Base-by-base conservation (phyloP, 2,888 invertebrate species). In the Oxyscelio sp. region DNA sequence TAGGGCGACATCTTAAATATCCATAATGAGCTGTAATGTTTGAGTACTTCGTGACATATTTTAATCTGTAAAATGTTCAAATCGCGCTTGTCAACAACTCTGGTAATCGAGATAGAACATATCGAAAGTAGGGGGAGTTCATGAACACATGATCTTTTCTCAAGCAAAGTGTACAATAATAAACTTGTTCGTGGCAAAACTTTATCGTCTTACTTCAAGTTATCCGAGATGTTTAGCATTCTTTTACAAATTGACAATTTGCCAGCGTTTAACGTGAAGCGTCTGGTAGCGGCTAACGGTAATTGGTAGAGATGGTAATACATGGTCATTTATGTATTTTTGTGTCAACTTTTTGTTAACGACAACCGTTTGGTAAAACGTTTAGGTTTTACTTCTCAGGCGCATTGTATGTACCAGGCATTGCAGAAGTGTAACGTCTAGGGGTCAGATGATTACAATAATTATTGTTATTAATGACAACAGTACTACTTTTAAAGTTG, bases 171-270 rank as follows among this genome's bases (percentile, higher is more conserved):
- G n/a, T n/a, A n/a, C n/a, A n/a, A 40, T 68, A 54, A 68, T 68
- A 56, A 52, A 56, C 70, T 58, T 71, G 58, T 71, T 61, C 48
- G n/a, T 59, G 27, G 21, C 52, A 15, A 61, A 73, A 61, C 19
- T 59, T 59, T 71, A 71, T 59, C 61, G 48, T 61, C 5, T 48
- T 40, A 22, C 24, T 59, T 54, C 8, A 15, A 59, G 22, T 71
- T 71, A 71, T 71, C 71, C 59, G 21, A 17, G 4, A 48, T 50
- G 17, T 38, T 71, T 59, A 50, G 50, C 58, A 71, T 71, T 59
- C 71, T 50, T 34, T 71, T 59, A 59, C 56, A 59, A 22, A 50
- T 59, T 71, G 71, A 71, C 59, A 59, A 71, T 59, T 59, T 71
- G 38, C 59, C 71, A 58, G 48, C 45, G 48, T 71, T 48, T 38